Evolutionary conservation across 2,797 vertebrate species (phyloP).

Genomic region (Poecilia picta): DNA sequence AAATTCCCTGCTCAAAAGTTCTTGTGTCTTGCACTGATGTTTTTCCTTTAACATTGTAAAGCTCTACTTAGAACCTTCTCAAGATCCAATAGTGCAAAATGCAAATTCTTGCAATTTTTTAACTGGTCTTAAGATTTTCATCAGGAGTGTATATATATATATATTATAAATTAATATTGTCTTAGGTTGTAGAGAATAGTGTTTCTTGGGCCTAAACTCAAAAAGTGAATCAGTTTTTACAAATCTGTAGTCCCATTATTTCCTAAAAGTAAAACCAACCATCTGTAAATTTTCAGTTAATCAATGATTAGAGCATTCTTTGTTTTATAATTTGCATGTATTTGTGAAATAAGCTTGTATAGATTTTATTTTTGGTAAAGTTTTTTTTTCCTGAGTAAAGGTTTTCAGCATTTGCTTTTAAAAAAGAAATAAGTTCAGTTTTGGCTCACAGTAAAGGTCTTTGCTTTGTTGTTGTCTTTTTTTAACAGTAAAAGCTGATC

Average conservation of each 20-base stretch:
- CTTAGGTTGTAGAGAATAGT: conserved; percentile 68
- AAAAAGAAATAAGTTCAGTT: conserved; percentile 55
- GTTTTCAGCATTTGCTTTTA: conserved; percentile 48
- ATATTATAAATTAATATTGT: too few species aligned
- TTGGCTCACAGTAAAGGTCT: conserved; percentile 75
- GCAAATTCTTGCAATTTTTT: too few species aligned
- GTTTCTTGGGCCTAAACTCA: conserved; percentile 56
- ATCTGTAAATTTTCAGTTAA: conserved; percentile 53
- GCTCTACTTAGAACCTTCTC: too few species aligned
- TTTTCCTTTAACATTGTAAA: too few species aligned
- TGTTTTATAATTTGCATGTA: conserved; percentile 59
- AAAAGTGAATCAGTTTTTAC: conserved; percentile 57
- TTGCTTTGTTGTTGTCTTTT: conserved; percentile 53
- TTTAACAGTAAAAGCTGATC: conserved; percentile 35
- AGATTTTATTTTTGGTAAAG: conserved; percentile 10
- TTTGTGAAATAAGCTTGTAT: conserved; percentile 59
- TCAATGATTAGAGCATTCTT: conserved; percentile 29
- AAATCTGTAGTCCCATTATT: conserved; percentile 54
- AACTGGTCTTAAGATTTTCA: too few species aligned
- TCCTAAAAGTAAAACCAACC: conserved; percentile 34
- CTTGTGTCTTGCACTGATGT: too few species aligned
- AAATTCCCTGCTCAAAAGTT: too few species aligned
- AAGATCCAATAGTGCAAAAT: too few species aligned
- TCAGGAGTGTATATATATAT: too few species aligned
- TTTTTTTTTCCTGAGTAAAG: conserved; percentile 33